Evolutionary conservation across 2,888 invertebrate species (phyloP).

Genomic region (Acronicta leporina): DNA sequence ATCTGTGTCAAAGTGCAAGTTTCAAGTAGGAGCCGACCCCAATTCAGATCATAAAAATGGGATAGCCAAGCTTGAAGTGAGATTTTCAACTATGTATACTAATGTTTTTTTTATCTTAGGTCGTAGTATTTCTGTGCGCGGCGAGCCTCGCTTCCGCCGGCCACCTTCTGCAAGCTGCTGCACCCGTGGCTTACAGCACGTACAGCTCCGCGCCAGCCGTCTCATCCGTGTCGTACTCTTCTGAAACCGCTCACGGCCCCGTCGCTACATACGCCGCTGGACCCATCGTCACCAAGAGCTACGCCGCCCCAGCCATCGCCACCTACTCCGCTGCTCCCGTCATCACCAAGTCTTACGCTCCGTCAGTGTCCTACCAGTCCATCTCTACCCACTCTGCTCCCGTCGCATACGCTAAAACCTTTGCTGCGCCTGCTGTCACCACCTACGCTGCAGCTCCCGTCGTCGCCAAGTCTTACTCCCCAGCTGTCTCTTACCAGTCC

Average conservation of each 20-base stretch:
- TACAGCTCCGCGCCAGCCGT: conserved; percentile 76
- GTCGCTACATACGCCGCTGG: conserved; percentile 66
- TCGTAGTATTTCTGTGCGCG: conserved; percentile 88
- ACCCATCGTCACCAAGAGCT: conserved; percentile 74
- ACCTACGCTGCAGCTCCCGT: conserved; percentile 62
- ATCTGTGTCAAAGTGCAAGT: not conserved
- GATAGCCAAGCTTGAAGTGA: not conserved
- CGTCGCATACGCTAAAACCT: conserved; percentile 67
- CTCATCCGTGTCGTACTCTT: conserved; percentile 59
- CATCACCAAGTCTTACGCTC: conserved; percentile 68
- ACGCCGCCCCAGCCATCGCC: conserved; percentile 76
- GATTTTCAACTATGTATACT: not conserved
- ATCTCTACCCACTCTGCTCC: conserved; percentile 76
- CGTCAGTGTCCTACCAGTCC: conserved; percentile 67
- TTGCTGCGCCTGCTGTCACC: conserved; percentile 64
- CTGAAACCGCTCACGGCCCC: conserved; percentile 57
- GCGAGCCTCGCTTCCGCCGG: conserved; percentile 90
- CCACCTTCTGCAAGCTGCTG: conserved; percentile 79
- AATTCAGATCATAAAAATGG: no score
- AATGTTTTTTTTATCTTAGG: conserved; percentile 66
- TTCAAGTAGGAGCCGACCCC: not conserved
- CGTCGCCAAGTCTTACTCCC: conserved; percentile 75
- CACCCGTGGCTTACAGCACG: conserved; percentile 75
- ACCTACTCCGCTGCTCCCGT: conserved; percentile 65
- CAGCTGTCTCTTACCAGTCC: conserved; percentile 69